Evolutionary conservation across 2,888 invertebrate genomes (phyloP), one percentile per base, ranked within the genome.

Genomic region (Oscheius onirici): DNA sequence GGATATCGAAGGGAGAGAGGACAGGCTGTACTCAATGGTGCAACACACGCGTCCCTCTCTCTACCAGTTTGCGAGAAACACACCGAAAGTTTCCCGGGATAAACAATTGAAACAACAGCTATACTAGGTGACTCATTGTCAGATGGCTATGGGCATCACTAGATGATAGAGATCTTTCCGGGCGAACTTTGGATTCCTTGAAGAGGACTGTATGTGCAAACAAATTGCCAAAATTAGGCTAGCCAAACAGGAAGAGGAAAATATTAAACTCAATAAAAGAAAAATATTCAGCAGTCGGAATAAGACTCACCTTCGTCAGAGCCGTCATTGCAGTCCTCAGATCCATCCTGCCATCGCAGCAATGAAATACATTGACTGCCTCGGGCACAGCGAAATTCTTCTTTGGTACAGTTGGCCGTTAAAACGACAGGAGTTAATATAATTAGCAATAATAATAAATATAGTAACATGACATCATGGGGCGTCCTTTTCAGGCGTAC

Each of bases 251-350:
- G 24, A 22, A 22, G 52, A 52, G 17, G 52, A 52, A 24, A 6
- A 52, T 13, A 3, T 52, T 17, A 8, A 28, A 58, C 10, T 17
- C 6, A 52, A 24, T 28, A 28, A 17, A n/a, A n/a, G n/a, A n/a
- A n/a, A n/a, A n/a, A n/a, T n/a, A n/a, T n/a, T n/a, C n/a, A n/a
- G n/a, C n/a, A n/a, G n/a, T n/a, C n/a, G n/a, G n/a, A n/a, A n/a
- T n/a, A n/a, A 51, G 17, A 49, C 74, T 71, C 28, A 81, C 83
- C 78, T 78, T 86, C 86, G 76, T 86, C 86, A 44, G 78, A 77
- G n/a, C 79, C 83, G 71, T 86, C 86, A 17, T 76, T 73, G 71
- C 86, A 86, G 71, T 86, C 83, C 26, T 83, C 80, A 8, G 83
- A 76, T 11, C 86, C 84, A 68, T 86, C 84, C 60, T 83, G 83